phyloP scores from a whole-genome alignment of 2,113 vertebrate species.

The Zosterops japonicus region DNA sequence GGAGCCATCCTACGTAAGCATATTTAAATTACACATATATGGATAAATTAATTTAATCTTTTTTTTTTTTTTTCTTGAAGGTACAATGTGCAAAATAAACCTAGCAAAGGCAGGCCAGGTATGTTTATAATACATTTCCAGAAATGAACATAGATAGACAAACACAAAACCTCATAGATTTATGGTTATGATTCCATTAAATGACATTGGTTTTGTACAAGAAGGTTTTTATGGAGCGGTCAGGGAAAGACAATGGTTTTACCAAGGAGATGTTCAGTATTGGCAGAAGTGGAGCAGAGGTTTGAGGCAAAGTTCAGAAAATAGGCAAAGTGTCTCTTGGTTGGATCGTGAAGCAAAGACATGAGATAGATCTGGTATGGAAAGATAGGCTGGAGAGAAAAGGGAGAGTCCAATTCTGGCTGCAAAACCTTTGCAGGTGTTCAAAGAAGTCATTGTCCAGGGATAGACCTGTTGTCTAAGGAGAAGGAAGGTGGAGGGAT shows the following conservation, averaged over 20 bases:
- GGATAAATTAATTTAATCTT: not conserved
- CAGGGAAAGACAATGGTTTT: not conserved
- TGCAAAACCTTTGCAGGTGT: not conserved
- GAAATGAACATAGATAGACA: not conserved
- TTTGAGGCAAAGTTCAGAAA: not conserved
- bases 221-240: not conserved
- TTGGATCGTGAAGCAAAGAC: not conserved
- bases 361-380: not conserved
- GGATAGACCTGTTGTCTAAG: not conserved
- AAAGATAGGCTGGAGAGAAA: not conserved
- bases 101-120: not conserved
- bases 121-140: not conserved
- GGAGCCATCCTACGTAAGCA: conserved; percentile 14
- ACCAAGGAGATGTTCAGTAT: not conserved
- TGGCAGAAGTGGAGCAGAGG: not conserved
- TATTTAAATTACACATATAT: not conserved
- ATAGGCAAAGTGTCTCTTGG: not conserved
- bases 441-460: not conserved
- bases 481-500: not conserved
- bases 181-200: not conserved
- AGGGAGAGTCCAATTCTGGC: not conserved
- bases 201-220: not conserved
- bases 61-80: not conserved
- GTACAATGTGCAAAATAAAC: not conserved
- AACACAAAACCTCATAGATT: not conserved